Conservation (phyloP, 1,140 invertebrate genomes). For the Ectropis grisescens region DNA sequence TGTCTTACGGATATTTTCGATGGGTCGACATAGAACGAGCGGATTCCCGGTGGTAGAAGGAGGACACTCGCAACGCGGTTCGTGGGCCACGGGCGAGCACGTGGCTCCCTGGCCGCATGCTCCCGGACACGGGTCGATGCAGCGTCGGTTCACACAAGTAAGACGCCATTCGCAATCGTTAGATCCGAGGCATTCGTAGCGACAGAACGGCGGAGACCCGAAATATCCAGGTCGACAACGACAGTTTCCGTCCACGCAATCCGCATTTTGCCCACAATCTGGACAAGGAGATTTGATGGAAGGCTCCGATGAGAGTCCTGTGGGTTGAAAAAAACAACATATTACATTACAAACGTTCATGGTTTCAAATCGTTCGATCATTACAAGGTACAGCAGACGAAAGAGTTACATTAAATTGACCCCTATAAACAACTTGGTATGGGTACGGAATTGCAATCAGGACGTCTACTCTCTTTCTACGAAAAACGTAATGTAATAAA, state of each 20-base stretch:
- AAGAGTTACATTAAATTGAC: slow-evolving; percentile 17
- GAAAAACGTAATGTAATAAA: too few relatives aligned
- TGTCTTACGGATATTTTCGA: slow-evolving; percentile 58
- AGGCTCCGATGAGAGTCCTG: slow-evolving; percentile 60
- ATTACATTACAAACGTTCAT: too few relatives aligned
- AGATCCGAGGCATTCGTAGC: slow-evolving; percentile 78
- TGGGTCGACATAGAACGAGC: slow-evolving; percentile 68
- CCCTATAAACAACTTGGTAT: not conserved
- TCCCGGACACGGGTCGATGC: slow-evolving; percentile 80
- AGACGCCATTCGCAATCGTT: slow-evolving; percentile 76
- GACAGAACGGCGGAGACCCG: slow-evolving; percentile 78
- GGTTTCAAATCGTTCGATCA: too few relatives aligned
- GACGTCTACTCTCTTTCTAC: too few relatives aligned
- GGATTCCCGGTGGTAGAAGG: slow-evolving; percentile 71
- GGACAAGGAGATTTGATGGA: slow-evolving; percentile 72
- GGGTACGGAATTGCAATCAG: too few relatives aligned
- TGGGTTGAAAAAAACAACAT: too few relatives aligned
- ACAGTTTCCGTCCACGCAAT: slow-evolving; percentile 74
- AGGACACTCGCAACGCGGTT: slow-evolving; percentile 82
- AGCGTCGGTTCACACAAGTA: slow-evolving; percentile 80
- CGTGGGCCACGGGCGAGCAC: slow-evolving; percentile 81
- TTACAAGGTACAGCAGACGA: too few relatives aligned
- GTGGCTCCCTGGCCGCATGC: slow-evolving; percentile 77
- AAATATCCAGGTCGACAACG: slow-evolving; percentile 74
- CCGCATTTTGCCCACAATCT: slow-evolving; percentile 77